These are phyloP conservation scores for Recurvirostra avosetta DNA, from an alignment of 2,113 vertebrate genomes.

Conservation along the genomic window DNA sequence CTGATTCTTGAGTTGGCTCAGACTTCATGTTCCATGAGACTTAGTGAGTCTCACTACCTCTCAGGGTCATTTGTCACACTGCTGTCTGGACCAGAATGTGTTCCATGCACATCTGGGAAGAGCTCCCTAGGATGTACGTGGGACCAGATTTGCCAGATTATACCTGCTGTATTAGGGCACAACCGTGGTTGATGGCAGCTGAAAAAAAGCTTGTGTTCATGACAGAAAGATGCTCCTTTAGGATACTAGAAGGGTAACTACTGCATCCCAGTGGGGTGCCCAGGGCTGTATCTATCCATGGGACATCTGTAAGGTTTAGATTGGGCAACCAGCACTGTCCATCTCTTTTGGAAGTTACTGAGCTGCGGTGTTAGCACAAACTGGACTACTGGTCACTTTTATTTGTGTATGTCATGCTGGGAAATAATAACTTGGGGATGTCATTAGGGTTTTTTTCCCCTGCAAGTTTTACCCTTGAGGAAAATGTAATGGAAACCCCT, in stretches of 20 bases:
- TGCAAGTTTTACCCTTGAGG: background rate
- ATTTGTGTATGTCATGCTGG: background rate
- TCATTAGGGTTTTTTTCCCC: background rate
- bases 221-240: background rate
- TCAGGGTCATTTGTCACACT: background rate
- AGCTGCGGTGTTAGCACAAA: background rate
- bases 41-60: background rate
- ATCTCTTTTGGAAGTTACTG: background rate
- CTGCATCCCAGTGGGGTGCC: background rate
- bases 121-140: background rate
- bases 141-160: background rate
- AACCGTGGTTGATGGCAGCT: background rate
- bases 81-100: background rate
- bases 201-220: background rate
- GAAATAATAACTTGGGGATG: background rate
- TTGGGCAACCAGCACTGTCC: background rate
- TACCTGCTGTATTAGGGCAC: background rate
- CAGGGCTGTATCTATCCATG: background rate
- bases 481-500: background rate
- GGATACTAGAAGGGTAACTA: background rate
- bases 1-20: background rate
- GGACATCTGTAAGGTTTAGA: background rate
- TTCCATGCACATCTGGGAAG: background rate
- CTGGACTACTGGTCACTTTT: background rate
- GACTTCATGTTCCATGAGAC: background rate